phyloP scores from a whole-genome alignment of 2,113 vertebrate genomes.

The Nyctereutes procyonoides region DNA sequence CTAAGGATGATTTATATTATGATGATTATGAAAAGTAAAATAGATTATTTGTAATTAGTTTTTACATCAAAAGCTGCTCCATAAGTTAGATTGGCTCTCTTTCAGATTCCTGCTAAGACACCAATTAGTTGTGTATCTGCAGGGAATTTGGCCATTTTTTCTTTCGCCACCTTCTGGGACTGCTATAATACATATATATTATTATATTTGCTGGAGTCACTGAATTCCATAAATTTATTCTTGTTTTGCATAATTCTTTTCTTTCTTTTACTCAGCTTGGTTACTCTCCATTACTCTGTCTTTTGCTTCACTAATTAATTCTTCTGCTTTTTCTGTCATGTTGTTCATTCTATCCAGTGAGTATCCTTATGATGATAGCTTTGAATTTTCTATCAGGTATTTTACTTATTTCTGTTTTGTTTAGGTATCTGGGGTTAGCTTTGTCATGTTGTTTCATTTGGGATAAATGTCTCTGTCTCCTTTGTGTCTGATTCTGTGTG shows the following conservation, averaged over 20 bases:
- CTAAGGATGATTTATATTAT: background rate
- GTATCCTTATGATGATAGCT: too few species aligned
- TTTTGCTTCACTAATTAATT: too few species aligned
- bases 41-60: background rate
- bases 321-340: too few species aligned
- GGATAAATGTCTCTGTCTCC: background rate
- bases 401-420: background rate
- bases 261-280: too few species aligned
- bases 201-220: background rate
- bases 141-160: too few species aligned
- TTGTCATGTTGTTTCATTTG: background rate
- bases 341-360: too few species aligned
- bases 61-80: background rate
- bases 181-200: background rate
- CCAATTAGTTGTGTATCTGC: too few species aligned
- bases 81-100: background rate
- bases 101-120: too few species aligned
- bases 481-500: background rate
- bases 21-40: conserved; percentile 3
- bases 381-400: background rate
- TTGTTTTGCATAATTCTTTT: too few species aligned
- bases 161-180: background rate
- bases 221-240: background rate
- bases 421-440: background rate
- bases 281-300: too few species aligned